Evolutionary conservation across 1,140 invertebrate species (phyloP), one percentile per base, ranked within the genome.

Genomic region (Drosophila orena): DNA sequence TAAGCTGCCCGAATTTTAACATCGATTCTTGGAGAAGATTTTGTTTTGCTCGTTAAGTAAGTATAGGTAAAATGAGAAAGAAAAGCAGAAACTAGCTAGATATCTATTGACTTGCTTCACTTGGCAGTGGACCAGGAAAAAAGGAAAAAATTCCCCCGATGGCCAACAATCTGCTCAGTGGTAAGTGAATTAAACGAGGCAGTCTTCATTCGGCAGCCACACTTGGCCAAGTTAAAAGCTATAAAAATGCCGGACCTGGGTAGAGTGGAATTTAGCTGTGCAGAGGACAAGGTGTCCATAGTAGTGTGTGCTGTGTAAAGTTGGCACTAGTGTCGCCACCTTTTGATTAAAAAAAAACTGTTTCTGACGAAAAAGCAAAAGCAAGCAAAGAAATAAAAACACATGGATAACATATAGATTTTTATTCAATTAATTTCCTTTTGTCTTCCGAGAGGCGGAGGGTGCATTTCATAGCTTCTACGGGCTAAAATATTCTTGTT

Each of bases 221-320:
- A n/a, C 44, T 47, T 49, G 47, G 24, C 47, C 47, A 49, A 49
- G n/a, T 30, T 49, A 34, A 49, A 14, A 24, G 47, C n/a, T 30
- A n/a, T n/a, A 10, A 27, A 24, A 27, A 24, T 27, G 22, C 4
- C 44, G 22, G 22, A 47, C 22, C 44, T 27, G 44, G 11, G 14
- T 6, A 8, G 3, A 47, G 14, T 14, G 22, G 44, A 47, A 46
- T 24, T 14, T 7, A 42, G 8, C 40, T 42, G 24, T 17, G 40
- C 8, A 7, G 2, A 42, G 40, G 40, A 42, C 40, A 8, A 42
- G n/a, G 7, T 42, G 8, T 17, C 15, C 40, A 17, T 5, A 14
- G 2, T 2, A 2, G 14, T 14, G 22, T 6, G 44, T 22, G n/a
- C 22, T 27, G 43, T 22, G 44, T 6, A n/a, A 47, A 27, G 22